Evolutionary conservation across 37 sponge, comb jelly and placozoan species (phyloP).

Genomic region (Bolinopsis microptera): DNA sequence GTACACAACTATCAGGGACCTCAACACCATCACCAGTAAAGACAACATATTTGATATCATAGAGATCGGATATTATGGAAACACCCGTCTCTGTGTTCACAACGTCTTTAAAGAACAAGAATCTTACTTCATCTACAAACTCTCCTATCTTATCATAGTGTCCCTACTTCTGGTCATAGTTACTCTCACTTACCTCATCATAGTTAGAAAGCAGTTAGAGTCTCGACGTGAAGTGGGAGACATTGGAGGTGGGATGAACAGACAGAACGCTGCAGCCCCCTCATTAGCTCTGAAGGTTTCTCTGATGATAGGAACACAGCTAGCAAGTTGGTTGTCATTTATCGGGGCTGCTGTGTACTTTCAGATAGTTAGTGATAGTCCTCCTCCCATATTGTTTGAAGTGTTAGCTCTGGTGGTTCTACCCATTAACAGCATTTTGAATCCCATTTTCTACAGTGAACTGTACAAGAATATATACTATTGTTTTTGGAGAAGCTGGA

Average conservation of each 20-base stretch:
- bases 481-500: background rate
- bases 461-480: background rate
- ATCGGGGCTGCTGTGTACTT: background rate
- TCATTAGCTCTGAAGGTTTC: background rate
- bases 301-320: slow-evolving; percentile 17
- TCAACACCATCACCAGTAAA: background rate
- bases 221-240: background rate
- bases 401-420: background rate
- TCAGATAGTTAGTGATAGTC: background rate
- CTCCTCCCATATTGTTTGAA: background rate
- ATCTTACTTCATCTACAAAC: background rate
- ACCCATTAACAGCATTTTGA: slow-evolving; percentile 20
- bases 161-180: background rate
- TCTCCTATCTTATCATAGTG: background rate
- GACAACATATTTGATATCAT: background rate
- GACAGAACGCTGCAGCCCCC: background rate
- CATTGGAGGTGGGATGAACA: background rate
- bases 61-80: background rate
- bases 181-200: background rate
- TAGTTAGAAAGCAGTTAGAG: background rate
- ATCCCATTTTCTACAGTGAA: slow-evolving; percentile 32
- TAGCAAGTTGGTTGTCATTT: background rate
- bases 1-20: background rate
- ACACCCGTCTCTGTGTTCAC: background rate
- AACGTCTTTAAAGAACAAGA: slow-evolving; percentile 7